Evolutionary conservation across 2,888 invertebrate genomes (phyloP), one percentile per base, ranked within the genome.

Genomic region (Hirtodrosophila trivittata): DNA sequence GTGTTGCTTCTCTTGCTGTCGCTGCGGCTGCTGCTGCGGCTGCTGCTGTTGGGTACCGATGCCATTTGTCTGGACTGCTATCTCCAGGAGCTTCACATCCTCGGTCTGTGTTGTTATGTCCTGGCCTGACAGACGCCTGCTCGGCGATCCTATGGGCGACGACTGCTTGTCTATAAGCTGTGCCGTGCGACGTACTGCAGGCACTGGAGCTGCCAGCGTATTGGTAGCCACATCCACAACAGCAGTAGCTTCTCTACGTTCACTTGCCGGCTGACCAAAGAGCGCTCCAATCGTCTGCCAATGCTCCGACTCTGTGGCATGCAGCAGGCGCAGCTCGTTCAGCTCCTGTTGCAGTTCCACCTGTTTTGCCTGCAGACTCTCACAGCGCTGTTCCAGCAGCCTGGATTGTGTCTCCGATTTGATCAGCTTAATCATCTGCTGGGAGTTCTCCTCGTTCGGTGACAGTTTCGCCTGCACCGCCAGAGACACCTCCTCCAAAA

Each of bases 231-330:
- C 80, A 73, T 88, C 83, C 9, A 62, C 55, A 4, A 28, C 21
- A 6, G 35, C 16, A 1, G 7, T 12, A 9, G 3, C 25, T 0
- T 12, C 25, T 0, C 10, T 16, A 0, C 1, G 3, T 10, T 25
- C 49, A 6, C 14, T n/a, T 4, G 7, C 7, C 0, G 42, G 1
- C 18, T 39, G 37, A 0, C 72, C 76, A 21, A 90, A 91, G 12
- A 91, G 43, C 1, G 89, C 89, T 12, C 83, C 77, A 18, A 91
- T 88, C 1, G 89, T 90, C 37, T 89, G 89, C 90, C 91, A 91
- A 49, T 91, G 91, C 57, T 90, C 89, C 12, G 81, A 77, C 8
- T 90, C 88, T 3, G 73, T 78, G 5, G 88, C 87, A 54, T 81
- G 82, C 12, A 75, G 73, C 18, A 91, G 21, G 10, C 86, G 82